Evolutionary conservation across 2,113 vertebrate genomes (phyloP).

Genomic region (Cyprinodon brontotheroides): DNA sequence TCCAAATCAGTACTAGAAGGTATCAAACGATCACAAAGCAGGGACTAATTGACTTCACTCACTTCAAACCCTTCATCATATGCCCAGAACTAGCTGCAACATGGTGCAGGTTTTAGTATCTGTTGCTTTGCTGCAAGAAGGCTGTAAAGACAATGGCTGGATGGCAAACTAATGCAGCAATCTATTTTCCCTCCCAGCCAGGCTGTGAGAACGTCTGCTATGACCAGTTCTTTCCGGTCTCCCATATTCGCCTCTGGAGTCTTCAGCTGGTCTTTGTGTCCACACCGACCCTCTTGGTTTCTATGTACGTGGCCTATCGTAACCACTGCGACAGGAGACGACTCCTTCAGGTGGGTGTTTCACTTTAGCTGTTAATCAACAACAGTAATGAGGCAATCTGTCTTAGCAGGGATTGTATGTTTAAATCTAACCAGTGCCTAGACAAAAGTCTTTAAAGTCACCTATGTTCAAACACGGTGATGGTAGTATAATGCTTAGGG

Average conservation of each 20-base stretch:
- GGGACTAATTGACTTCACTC: not conserved
- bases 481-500: too few relatives aligned
- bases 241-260: constrained; percentile 93
- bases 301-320: constrained; percentile 72
- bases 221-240: constrained; percentile 92
- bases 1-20: too few relatives aligned
- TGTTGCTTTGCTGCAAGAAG: too few relatives aligned
- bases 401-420: too few relatives aligned
- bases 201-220: constrained; percentile 95
- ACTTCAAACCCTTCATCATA: not conserved
- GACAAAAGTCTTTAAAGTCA: too few relatives aligned
- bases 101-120: not conserved
- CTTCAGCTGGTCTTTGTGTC: constrained; percentile 94
- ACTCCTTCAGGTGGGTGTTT: constrained; percentile 55
- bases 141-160: too few relatives aligned
- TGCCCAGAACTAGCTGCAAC: not conserved
- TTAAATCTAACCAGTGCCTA: too few relatives aligned
- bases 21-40: not conserved
- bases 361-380: not conserved
- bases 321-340: constrained; percentile 66
- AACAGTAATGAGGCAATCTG: too few relatives aligned
- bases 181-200: constrained; percentile 60
- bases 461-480: too few relatives aligned
- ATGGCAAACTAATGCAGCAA: too few relatives aligned
- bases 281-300: constrained; percentile 81